phyloP scores from a whole-genome alignment of 2,888 invertebrate species.

The Nomada fabriciana region DNA sequence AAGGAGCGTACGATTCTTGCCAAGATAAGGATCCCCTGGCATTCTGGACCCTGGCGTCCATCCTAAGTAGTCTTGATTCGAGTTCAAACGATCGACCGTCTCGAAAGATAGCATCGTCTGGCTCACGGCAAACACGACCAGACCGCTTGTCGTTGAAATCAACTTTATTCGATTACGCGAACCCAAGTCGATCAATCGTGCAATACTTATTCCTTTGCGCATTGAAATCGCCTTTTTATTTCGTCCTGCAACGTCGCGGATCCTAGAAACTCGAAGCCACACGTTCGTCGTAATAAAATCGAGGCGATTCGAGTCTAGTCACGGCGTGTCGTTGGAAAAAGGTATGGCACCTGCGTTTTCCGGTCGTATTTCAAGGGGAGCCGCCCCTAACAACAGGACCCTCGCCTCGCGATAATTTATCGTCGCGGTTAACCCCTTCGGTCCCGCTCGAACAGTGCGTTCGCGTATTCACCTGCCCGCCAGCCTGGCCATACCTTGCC shows the following conservation, averaged over 20 bases:
- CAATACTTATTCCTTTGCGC: no score
- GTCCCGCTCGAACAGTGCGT: slow-evolving; percentile 1
- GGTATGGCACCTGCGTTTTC: not conserved
- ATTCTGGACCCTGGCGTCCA: slow-evolving; percentile 27
- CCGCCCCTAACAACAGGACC: not conserved
- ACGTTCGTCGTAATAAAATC: slow-evolving; percentile 21
- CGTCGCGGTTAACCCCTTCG: slow-evolving; percentile 27
- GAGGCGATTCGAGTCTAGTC: not conserved
- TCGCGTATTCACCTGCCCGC: not conserved
- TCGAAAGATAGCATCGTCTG: not conserved
- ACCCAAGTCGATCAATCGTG: not conserved
- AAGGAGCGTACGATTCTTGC: not conserved
- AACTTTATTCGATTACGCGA: not conserved
- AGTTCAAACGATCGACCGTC: slow-evolving; percentile 5
- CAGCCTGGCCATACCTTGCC: slow-evolving; percentile 13
- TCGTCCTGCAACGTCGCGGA: not conserved
- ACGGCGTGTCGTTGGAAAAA: not conserved
- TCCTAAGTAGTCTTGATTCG: slow-evolving; percentile 28
- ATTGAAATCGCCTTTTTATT: not conserved
- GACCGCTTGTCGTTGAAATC: not conserved
- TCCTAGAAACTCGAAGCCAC: not conserved
- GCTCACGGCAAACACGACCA: not conserved
- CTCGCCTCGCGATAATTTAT: slow-evolving; percentile 16
- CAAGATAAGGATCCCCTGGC: slow-evolving; percentile 37
- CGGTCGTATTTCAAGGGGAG: not conserved